These are phyloP conservation scores for Papilio polyxenes DNA, from an alignment of 1,140 invertebrate species.

Conservation along the genomic window DNA sequence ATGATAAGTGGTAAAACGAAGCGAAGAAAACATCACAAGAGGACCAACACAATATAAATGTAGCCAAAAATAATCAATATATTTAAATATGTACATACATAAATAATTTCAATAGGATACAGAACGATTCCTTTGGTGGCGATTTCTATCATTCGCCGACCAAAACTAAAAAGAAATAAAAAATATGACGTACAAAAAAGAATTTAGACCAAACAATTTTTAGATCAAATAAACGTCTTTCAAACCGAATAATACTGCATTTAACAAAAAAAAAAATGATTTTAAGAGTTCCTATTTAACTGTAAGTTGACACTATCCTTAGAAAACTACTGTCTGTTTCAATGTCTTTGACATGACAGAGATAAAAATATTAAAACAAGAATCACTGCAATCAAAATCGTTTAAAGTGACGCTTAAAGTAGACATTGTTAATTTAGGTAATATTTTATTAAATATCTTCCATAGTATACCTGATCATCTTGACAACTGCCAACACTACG, in stretches of 20 bases:
- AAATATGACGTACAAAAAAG: constrained; percentile 4
- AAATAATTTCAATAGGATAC: constrained; percentile 27
- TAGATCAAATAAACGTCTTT: too few relatives aligned
- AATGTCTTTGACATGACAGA: too few relatives aligned
- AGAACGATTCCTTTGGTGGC: constrained; percentile 34
- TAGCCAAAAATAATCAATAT: constrained; percentile 6
- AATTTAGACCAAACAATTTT: neutral
- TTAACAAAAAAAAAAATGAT: too few relatives aligned
- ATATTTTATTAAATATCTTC: neutral
- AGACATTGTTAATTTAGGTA: too few relatives aligned
- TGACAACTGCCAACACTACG: constrained; percentile 77
- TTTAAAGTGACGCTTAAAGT: too few relatives aligned
- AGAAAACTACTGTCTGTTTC: too few relatives aligned
- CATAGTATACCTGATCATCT: constrained; percentile 69
- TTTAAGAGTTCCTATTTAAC: too few relatives aligned
- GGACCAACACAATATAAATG: constrained; percentile 8
- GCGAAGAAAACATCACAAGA: constrained; percentile 9
- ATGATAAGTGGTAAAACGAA: neutral
- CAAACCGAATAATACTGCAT: too few relatives aligned
- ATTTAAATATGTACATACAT: constrained; percentile 38
- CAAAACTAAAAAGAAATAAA: constrained; percentile 35
- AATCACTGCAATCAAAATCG: too few relatives aligned
- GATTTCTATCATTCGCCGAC: neutral
- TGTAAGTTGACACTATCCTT: too few relatives aligned
- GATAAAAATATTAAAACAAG: too few relatives aligned